Evolutionary conservation across 1,140 invertebrate species (phyloP), one percentile per base, ranked within the genome.

Genomic region (Drosophila prosaltans): DNA sequence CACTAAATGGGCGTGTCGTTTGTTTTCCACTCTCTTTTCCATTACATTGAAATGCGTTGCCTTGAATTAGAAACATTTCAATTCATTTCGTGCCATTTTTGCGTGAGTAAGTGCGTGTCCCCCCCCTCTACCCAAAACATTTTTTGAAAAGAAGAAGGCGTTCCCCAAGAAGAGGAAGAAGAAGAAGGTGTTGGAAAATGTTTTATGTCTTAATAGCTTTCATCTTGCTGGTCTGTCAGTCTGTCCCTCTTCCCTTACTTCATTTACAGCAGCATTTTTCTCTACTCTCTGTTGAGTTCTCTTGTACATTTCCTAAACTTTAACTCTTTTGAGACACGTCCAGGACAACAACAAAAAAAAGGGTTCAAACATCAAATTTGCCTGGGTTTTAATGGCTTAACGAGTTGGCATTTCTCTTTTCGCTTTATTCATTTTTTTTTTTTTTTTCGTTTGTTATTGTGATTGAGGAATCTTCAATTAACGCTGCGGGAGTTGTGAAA

Each of bases 181-280:
- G 16, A 16, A 67, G 69, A 74, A 88, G 83, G 84, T 88, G 80
- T 88, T 88, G 71, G 45, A 71, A 89, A 88, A 89, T 88, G 77
- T 81, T 83, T 89, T 80, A 88, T 88, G 80, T 88, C 83, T 88
- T 88, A 88, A 88, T 88, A 88, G 83, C 73, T 63, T 71, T 77
- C 62, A 40, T 71, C 69, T 60, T 45, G 45, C 24, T 73, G 59
- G 21, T 26, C 21, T 51, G 21, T 9, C 32, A 6, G 32, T 6
- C 32, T 36, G 9, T 2, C 10, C 45, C 9, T 9, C 2, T 8
- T 8, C 45, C 45, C 21, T 51, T 26, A 51, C 63, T 55, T 55
- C 63, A 39, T 24, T 59, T 72, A 40, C 45, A 55, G 57, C 51
- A 54, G 58, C 57, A n/a, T 40, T 16, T 24, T 7, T 21, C 30